Conservation (phyloP, 2,888 invertebrate species). For the Cerceris ruficornis region DNA sequence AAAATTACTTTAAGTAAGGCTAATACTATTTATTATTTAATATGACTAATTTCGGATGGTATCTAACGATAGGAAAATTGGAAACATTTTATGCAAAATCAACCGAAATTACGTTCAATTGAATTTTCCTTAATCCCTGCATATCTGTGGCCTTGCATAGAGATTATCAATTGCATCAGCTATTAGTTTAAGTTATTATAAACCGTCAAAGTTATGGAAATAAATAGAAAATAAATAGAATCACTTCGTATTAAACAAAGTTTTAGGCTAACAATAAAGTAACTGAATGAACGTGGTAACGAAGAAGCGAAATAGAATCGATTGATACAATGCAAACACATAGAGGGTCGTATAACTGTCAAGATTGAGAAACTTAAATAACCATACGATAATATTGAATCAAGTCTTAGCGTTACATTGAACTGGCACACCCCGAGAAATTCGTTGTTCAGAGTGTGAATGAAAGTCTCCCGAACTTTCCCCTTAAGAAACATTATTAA, state of each 20-base stretch:
- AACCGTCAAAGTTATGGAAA: too few species aligned
- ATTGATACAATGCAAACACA: not conserved
- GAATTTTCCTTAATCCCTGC: too few species aligned
- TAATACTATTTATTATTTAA: too few species aligned
- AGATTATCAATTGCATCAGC: too few species aligned
- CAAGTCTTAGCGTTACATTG: not conserved
- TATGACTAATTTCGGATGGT: too few species aligned
- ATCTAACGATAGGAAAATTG: too few species aligned
- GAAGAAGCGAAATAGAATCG: not conserved
- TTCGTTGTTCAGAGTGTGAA: not conserved
- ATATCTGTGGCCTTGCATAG: too few species aligned
- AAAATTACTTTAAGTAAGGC: too few species aligned
- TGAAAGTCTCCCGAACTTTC: not conserved
- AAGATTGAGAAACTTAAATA: not conserved
- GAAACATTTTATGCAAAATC: too few species aligned
- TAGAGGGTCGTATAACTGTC: not conserved
- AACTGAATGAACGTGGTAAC: not conserved
- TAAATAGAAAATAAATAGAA: not conserved
- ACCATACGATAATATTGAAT: not conserved
- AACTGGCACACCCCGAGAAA: not conserved
- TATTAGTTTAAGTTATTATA: too few species aligned
- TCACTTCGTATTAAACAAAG: not conserved
- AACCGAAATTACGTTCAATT: too few species aligned
- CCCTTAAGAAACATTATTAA: not conserved
- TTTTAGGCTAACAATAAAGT: not conserved